Percentiles rank a stretch among this genome's conserved stretches.
phyloP scores from a whole-genome alignment of 2,888 invertebrate genomes.

The Cephalotes varians region DNA sequence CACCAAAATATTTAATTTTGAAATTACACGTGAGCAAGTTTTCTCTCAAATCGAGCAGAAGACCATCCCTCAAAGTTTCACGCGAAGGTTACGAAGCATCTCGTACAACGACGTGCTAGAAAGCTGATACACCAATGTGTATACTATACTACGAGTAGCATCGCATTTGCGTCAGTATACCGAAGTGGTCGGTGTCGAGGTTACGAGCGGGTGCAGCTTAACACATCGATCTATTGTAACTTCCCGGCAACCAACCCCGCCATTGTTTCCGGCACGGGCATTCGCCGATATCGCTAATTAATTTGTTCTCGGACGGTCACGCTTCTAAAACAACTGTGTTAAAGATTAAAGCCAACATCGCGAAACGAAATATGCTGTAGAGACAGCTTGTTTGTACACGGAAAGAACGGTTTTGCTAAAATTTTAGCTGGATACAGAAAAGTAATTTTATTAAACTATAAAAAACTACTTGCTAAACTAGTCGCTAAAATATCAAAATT shows the following conservation, averaged over 20 bases:
- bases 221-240: constrained; percentile 31
- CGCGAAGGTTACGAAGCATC: background rate
- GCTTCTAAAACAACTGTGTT: constrained; percentile 38
- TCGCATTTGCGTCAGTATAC: constrained; percentile 18
- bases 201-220: constrained; percentile 39
- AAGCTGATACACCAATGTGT: background rate
- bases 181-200: constrained; percentile 20
- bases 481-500: too few relatives aligned
- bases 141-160: background rate
- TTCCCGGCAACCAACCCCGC: constrained; percentile 1
- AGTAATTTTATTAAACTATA: too few relatives aligned
- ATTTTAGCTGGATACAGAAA: too few relatives aligned
- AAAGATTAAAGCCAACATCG: background rate
- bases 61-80: background rate
- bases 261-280: constrained; percentile 18
- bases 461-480: too few relatives aligned
- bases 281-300: constrained; percentile 40
- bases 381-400: constrained; percentile 2
- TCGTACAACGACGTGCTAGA: background rate
- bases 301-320: constrained; percentile 26
- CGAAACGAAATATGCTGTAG: background rate
- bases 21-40: background rate
- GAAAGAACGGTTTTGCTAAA: too few relatives aligned
- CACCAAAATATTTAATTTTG: background rate
- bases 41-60: background rate